phyloP scores from a whole-genome alignment of 2,113 vertebrate genomes.

The Nerophis lumbriciformis region DNA sequence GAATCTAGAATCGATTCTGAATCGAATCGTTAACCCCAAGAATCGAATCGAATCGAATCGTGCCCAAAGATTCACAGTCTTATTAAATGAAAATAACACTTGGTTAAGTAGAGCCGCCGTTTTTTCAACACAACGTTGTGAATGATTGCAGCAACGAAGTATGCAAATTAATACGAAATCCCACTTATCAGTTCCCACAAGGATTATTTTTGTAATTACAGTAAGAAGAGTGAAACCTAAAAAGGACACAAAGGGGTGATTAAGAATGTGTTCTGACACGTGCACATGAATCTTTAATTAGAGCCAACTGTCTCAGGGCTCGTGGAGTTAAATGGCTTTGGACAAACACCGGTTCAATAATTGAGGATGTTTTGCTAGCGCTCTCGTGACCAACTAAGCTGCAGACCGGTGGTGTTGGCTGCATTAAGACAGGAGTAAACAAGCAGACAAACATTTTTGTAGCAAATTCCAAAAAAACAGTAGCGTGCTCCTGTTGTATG shows the following conservation, averaged over 20 bases:
- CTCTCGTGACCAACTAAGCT: conserved; percentile 56
- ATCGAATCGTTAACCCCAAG: too few relatives aligned
- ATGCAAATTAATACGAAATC: conserved; percentile 23
- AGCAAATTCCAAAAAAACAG: not conserved
- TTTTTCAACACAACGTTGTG: too few relatives aligned
- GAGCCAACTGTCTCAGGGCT: conserved; percentile 45
- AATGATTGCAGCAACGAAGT: too few relatives aligned
- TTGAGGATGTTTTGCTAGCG: conserved; percentile 41
- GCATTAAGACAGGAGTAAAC: conserved; percentile 9
- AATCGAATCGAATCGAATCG: too few relatives aligned
- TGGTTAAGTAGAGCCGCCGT: too few relatives aligned
- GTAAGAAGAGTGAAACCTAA: conserved; percentile 36
- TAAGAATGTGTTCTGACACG: conserved; percentile 53
- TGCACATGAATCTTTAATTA: conserved; percentile 65
- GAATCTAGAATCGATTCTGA: too few relatives aligned
- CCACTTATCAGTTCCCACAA: conserved; percentile 25
- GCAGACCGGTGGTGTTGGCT: conserved; percentile 44
- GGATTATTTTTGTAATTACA: conserved; percentile 22
- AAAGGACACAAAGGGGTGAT: conserved; percentile 50
- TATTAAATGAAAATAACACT: too few relatives aligned
- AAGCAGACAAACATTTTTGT: conserved; percentile 1
- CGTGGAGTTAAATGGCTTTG: conserved; percentile 31
- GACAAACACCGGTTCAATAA: conserved; percentile 52
- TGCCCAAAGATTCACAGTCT: too few relatives aligned
- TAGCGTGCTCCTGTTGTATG: too few relatives aligned